phyloP scores from a whole-genome alignment of 1,140 invertebrate genomes.

The Gerris buenoi region DNA sequence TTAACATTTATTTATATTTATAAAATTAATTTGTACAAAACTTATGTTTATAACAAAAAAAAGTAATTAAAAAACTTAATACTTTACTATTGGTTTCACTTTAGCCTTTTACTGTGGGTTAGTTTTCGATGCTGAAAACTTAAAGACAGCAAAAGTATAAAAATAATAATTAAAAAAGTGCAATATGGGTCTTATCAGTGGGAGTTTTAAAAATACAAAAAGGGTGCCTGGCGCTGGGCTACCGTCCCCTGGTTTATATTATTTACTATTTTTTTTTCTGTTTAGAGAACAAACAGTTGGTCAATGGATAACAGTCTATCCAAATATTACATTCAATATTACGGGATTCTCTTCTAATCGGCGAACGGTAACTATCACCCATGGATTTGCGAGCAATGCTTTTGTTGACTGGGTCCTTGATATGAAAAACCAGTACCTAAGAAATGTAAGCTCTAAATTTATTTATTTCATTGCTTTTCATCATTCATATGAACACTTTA shows the following conservation, averaged over 20 bases:
- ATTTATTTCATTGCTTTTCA: no score
- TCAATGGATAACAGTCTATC: constrained; percentile 14
- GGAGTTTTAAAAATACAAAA: not conserved
- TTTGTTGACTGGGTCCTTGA: constrained; percentile 21
- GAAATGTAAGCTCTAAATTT: constrained; percentile 24
- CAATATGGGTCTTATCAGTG: not conserved
- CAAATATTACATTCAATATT: not conserved
- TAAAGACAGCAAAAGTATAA: not conserved
- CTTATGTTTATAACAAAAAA: no score
- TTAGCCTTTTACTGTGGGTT: not conserved
- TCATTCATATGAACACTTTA: no score
- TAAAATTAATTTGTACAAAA: not conserved
- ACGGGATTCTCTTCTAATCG: constrained; percentile 17
- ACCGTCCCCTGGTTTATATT: no score
- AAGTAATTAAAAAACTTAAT: not conserved
- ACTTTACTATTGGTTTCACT: not conserved
- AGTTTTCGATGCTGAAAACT: not conserved
- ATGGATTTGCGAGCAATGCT: constrained; percentile 23
- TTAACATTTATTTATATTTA: not conserved
- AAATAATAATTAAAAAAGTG: not conserved
- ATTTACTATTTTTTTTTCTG: no score
- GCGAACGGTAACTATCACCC: constrained; percentile 22
- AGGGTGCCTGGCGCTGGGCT: no score
- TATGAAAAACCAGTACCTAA: constrained; percentile 22
- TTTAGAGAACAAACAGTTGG: not conserved